Evolutionary conservation across 1,140 invertebrate species (phyloP), one percentile per base, ranked within the genome.

Genomic region (Magallana gigas): DNA sequence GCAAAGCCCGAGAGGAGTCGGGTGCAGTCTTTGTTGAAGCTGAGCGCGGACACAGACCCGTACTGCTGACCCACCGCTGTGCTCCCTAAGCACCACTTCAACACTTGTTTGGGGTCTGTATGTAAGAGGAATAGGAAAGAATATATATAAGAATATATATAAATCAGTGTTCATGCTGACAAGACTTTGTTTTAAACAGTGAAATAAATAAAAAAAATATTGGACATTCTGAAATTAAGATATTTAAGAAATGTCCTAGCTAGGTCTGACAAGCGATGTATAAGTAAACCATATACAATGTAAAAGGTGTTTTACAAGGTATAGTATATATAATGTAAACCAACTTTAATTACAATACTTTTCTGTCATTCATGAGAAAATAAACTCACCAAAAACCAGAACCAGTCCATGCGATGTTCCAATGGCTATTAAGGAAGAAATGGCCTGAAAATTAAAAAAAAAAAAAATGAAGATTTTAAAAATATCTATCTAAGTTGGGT

Each of bases 351-450:
- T 23, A 23, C 23, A 23, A 23, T 0, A 23, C 0, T 23, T 23
- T 23, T 23, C 23, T 23, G 23, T 48, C 36, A 48, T 14, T 64
- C 62, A 2, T 48, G 5, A 1, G 36, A 48, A 86, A 57, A 96
- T 4, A 96, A 95, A 89, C 92, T 91, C 90, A 96, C 98, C 98
- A 96, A 99, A 99, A 84, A 98, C 96, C 16, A 99, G 95, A 85
- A 99, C 96, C 88, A 98, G 96, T 29, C 98, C 98, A 95, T 99
- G 98, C 62, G 98, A 98, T 64, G 98, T 99, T 59, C 98, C 98
- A 81, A 99, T 96, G 23, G 97, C 97, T 89, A 99, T 97, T 92
- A 97, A 96, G 81, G 96, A 96, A 1, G 96, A 96, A 84, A 97
- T 97, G 62, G 97, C 97, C 94, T 94, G 86, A 92, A 92, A 84